Evolutionary conservation across 2,113 vertebrate genomes (phyloP).

Genomic region (Scortum barcoo): DNA sequence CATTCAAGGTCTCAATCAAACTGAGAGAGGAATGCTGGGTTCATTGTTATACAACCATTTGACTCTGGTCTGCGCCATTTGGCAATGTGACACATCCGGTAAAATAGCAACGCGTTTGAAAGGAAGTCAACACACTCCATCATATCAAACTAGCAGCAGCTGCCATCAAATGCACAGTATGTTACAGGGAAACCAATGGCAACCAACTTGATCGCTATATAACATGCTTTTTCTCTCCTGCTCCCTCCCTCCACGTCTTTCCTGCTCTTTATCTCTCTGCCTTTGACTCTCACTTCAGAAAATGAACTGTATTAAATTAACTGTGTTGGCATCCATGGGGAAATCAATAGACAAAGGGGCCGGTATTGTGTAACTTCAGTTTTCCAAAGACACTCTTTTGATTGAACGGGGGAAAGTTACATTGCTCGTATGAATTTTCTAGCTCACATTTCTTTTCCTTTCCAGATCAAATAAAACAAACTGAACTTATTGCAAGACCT

Average conservation of each 20-base stretch:
- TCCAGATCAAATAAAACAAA: conserved; percentile 23
- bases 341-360: conserved; percentile 62
- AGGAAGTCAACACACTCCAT: conserved; percentile 22
- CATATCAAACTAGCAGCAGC: conserved; percentile 14
- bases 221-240: neutral
- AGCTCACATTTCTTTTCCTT: neutral
- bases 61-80: neutral
- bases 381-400: conserved; percentile 24
- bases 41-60: conserved; percentile 12
- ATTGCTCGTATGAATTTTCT: conserved; percentile 36
- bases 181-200: conserved; percentile 21
- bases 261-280: conserved; percentile 27
- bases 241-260: neutral
- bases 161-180: conserved; percentile 23
- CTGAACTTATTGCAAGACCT: neutral
- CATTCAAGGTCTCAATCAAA: conserved; percentile 25
- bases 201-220: conserved; percentile 9
- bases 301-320: conserved; percentile 62
- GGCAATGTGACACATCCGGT: neutral
- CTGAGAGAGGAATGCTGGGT: neutral
- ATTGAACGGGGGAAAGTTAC: conserved; percentile 12
- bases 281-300: conserved; percentile 39
- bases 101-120: conserved; percentile 42
- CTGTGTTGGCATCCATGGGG: conserved; percentile 53
- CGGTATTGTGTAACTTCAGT: conserved; percentile 18